These are phyloP conservation scores for Dendrolimus pini DNA, from an alignment of 2,888 invertebrate genomes.

Conservation along the genomic window DNA sequence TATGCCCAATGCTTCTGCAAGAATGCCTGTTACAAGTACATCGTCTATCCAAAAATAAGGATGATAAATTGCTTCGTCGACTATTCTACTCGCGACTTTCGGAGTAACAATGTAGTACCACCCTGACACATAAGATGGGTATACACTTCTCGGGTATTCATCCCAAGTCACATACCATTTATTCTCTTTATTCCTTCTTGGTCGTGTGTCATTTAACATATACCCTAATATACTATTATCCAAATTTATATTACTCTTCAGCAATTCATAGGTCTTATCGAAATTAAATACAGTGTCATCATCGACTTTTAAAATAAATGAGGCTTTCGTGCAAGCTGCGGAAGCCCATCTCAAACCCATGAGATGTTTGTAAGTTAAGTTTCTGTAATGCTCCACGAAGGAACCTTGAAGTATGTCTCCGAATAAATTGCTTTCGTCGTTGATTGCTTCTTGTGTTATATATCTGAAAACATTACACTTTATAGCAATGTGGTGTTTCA, in stretches of 20 bases:
- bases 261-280: slow-evolving; percentile 53
- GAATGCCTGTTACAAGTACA: slow-evolving; percentile 88
- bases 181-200: slow-evolving; percentile 80
- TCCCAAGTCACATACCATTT: slow-evolving; percentile 87
- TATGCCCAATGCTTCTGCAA: slow-evolving; percentile 78
- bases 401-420: slow-evolving; percentile 86
- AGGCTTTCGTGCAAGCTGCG: slow-evolving; percentile 75
- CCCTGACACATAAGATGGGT: slow-evolving; percentile 88
- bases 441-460: slow-evolving; percentile 73
- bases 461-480: slow-evolving; percentile 31
- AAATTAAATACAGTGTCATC: slow-evolving; percentile 87
- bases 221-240: slow-evolving; percentile 78
- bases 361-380: slow-evolving; percentile 88
- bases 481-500: neutral
- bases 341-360: slow-evolving; percentile 88
- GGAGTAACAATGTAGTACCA: slow-evolving; percentile 89
- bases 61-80: slow-evolving; percentile 68
- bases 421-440: slow-evolving; percentile 78
- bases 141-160: slow-evolving; percentile 78
- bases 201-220: slow-evolving; percentile 78
- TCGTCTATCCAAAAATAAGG: slow-evolving; percentile 96
- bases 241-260: slow-evolving; percentile 23
- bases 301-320: slow-evolving; percentile 86
- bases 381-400: slow-evolving; percentile 85
- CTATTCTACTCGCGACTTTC: slow-evolving; percentile 75